Conservation (phyloP, 2,888 invertebrate species). For the Drosophila vallismaia region DNA sequence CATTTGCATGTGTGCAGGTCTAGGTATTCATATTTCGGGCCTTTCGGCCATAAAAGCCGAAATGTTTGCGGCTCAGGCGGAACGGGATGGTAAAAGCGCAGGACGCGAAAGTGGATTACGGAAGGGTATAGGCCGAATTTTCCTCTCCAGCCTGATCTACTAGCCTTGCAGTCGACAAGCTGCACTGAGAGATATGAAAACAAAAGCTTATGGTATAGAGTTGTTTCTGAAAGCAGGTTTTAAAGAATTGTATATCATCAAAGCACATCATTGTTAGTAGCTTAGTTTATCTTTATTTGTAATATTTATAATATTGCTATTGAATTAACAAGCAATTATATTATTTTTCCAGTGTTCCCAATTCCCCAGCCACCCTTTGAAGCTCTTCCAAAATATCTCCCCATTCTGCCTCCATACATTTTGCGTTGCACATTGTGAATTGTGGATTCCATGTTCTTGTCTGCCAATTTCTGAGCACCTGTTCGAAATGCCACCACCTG, state of each 20-base stretch:
- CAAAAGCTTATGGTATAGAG: background rate
- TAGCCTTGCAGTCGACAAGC: background rate
- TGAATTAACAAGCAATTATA: background rate
- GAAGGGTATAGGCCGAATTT: slow-evolving; percentile 25
- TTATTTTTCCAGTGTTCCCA: slow-evolving; percentile 10
- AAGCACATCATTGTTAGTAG: no score
- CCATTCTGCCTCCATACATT: slow-evolving; percentile 29
- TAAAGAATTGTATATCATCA: no score
- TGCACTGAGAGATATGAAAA: background rate
- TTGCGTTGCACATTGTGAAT: slow-evolving; percentile 23
- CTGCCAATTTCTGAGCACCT: slow-evolving; percentile 42
- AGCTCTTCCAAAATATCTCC: slow-evolving; percentile 13
- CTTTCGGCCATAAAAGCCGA: slow-evolving; percentile 65
- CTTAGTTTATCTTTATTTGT: no score
- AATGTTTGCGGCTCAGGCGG: slow-evolving; percentile 72
- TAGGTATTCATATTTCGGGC: slow-evolving; percentile 44
- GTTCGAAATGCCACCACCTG: slow-evolving; percentile 41
- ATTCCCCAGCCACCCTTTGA: background rate
- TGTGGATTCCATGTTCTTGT: slow-evolving; percentile 12
- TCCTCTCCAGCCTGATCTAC: background rate
- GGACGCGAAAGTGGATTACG: slow-evolving; percentile 70
- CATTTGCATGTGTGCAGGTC: slow-evolving; percentile 33
- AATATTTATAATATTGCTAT: background rate
- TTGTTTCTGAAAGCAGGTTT: no score
- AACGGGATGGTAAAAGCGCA: slow-evolving; percentile 54